These are phyloP conservation scores for Dolomedes plantarius DNA, from an alignment of 2,888 invertebrate genomes.

Conservation along the genomic window DNA sequence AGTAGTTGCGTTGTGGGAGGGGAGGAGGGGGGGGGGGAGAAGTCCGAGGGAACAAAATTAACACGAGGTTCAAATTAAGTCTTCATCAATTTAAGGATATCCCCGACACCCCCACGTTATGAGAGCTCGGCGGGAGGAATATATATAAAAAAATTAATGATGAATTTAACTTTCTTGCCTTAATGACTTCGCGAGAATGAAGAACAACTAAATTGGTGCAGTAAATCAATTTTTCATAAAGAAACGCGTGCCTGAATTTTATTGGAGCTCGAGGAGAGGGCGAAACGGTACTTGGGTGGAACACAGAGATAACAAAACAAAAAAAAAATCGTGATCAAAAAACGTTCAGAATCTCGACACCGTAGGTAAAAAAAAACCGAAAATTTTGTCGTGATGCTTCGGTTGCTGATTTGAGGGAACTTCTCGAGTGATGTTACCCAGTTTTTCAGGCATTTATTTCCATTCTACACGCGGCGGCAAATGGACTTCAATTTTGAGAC, in stretches of 20 bases:
- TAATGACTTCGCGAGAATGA: background rate
- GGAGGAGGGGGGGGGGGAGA: background rate
- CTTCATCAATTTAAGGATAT: background rate
- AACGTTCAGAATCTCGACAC: too few relatives aligned
- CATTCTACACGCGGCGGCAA: too few relatives aligned
- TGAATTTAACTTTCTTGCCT: background rate
- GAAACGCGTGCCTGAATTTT: background rate
- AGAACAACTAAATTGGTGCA: background rate
- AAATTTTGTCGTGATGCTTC: too few relatives aligned
- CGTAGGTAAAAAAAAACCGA: too few relatives aligned
- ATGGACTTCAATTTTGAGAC: too few relatives aligned
- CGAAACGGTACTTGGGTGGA: too few relatives aligned
- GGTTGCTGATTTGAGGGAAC: too few relatives aligned
- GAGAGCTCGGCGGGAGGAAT: background rate
- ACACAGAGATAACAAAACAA: too few relatives aligned
- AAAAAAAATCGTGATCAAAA: too few relatives aligned
- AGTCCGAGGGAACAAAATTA: background rate
- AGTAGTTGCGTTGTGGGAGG: background rate
- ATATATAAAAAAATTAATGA: background rate
- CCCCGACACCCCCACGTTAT: background rate
- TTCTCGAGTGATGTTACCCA: too few relatives aligned
- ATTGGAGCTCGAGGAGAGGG: too few relatives aligned
- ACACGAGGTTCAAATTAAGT: background rate
- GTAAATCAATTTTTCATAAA: background rate
- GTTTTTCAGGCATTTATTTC: too few relatives aligned